Percentiles rank a stretch among this genome's conserved stretches.
Evolutionary conservation across 2,797 vertebrate species (phyloP).

Genomic region (Amblyopsis hoosieri): DNA sequence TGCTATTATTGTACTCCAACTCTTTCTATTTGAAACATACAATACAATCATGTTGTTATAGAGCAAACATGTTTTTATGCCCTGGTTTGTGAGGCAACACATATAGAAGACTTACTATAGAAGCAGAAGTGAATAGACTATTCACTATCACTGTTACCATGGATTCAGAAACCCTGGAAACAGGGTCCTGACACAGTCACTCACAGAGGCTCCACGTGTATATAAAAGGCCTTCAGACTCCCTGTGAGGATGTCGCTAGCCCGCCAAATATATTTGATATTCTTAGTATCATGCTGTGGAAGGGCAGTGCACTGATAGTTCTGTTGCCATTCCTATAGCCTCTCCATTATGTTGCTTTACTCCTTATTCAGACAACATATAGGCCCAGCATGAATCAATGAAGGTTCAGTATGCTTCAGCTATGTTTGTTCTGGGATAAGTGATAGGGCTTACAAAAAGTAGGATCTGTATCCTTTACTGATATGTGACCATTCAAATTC

Average conservation of each 20-base stretch:
- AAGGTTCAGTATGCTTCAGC: conserved; percentile 9
- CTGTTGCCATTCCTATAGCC: conserved; percentile 10
- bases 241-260: conserved; percentile 42
- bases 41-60: conserved; percentile 2
- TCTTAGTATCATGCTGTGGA: conserved; percentile 30
- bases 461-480: conserved; percentile 45
- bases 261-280: conserved; percentile 16
- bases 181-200: conserved; percentile 42
- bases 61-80: conserved; percentile 32
- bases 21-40: too few relatives aligned
- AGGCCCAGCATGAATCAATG: conserved; percentile 5
- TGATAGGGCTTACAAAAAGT: conserved; percentile 38
- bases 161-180: conserved; percentile 54
- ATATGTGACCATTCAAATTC: conserved; percentile 41
- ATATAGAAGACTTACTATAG: conserved; percentile 26
- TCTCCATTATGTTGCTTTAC: conserved; percentile 4
- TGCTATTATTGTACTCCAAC: too few relatives aligned
- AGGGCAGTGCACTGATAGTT: conserved; percentile 3
- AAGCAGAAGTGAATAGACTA: conserved; percentile 49
- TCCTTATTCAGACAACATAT: not conserved
- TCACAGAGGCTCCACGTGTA: conserved; percentile 67
- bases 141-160: conserved; percentile 71
- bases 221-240: conserved; percentile 62
- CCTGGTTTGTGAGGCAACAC: conserved; percentile 34
- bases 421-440: conserved; percentile 13